These are phyloP conservation scores for Epinephelus lanceolatus DNA, from an alignment of 2,113 vertebrate genomes.

Conservation along the genomic window DNA sequence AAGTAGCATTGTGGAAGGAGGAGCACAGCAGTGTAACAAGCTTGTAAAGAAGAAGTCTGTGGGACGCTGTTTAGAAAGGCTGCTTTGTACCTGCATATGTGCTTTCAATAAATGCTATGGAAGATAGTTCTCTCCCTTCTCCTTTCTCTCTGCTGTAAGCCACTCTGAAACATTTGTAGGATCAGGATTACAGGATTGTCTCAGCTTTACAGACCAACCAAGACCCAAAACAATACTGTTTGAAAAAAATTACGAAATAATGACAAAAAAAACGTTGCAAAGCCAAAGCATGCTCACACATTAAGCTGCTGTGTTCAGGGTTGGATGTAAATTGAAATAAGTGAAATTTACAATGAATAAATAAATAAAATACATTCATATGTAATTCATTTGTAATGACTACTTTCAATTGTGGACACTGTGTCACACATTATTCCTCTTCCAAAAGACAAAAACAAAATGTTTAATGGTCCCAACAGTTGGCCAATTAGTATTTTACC, in stretches of 20 bases:
- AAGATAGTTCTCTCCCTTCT: neutral
- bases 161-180: neutral
- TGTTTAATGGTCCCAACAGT: no score
- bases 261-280: neutral
- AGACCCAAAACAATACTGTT: neutral
- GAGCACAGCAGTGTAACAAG: slow-evolving; percentile 7
- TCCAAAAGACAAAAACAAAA: no score
- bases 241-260: neutral
- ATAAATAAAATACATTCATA: neutral
- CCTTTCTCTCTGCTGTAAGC: neutral
- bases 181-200: neutral
- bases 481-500: no score
- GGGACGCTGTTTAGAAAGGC: neutral
- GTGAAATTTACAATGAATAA: neutral
- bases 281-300: neutral
- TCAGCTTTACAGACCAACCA: neutral
- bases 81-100: slow-evolving; percentile 3
- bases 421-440: no score
- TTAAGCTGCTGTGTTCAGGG: no score
- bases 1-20: neutral
- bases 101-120: slow-evolving; percentile 10
- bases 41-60: slow-evolving; percentile 5
- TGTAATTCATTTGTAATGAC: neutral
- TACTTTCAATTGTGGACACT: neutral
- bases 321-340: neutral